Percentiles rank a stretch among this genome's conserved stretches.
phyloP scores from a whole-genome alignment of 2,888 invertebrate species.

The Emmelina monodactyla region DNA sequence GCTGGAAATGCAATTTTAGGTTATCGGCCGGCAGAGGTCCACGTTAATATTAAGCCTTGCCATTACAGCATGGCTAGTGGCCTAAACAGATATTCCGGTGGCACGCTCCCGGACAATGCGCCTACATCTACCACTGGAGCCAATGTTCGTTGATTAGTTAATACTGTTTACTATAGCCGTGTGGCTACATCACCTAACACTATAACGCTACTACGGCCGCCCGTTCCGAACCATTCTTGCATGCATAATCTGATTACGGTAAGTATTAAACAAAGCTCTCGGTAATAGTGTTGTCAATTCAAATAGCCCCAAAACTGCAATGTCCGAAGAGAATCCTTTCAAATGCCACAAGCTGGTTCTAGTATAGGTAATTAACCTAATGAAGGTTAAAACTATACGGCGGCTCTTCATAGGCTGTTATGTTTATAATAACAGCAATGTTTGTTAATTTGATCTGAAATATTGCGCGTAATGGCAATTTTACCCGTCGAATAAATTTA shows the following conservation, averaged over 20 bases:
- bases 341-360: too few relatives aligned
- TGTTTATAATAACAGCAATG: too few relatives aligned
- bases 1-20: constrained; percentile 1
- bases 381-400: too few relatives aligned
- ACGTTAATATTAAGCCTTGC: constrained; percentile 38
- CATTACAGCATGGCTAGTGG: constrained; percentile 58
- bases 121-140: constrained; percentile 56
- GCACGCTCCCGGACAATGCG: constrained; percentile 58
- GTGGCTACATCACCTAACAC: constrained; percentile 54
- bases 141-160: constrained; percentile 63
- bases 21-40: background rate
- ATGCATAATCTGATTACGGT: constrained; percentile 63
- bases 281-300: constrained; percentile 40
- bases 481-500: too few relatives aligned
- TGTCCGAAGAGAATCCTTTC: too few relatives aligned
- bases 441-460: too few relatives aligned
- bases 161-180: constrained; percentile 55
- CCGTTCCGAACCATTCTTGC: constrained; percentile 61
- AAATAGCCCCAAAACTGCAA: too few relatives aligned
- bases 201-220: constrained; percentile 31
- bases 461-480: too few relatives aligned
- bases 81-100: constrained; percentile 65
- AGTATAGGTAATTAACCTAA: too few relatives aligned
- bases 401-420: too few relatives aligned
- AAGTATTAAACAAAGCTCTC: constrained; percentile 59